Percentiles rank a stretch among this genome's conserved stretches.
These are phyloP conservation scores for Dilophus febrilis DNA, from an alignment of 2,888 invertebrate genomes.

Conservation along the genomic window DNA sequence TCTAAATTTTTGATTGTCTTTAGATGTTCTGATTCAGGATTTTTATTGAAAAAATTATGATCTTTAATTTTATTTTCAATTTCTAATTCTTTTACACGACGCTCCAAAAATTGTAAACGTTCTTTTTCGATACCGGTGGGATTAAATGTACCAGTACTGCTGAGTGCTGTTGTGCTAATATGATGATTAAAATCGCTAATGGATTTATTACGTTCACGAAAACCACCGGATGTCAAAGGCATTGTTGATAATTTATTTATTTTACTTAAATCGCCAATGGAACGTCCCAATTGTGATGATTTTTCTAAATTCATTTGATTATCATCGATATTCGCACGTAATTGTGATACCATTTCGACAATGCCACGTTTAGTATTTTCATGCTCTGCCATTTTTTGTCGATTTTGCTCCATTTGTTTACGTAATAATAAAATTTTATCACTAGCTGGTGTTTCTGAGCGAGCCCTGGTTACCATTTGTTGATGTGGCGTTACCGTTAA, in stretches of 20 bases:
- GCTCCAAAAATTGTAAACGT: constrained; percentile 23
- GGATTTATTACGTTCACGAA: background rate
- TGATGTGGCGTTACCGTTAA: background rate
- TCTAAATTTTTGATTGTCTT: constrained; percentile 14
- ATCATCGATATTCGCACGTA: constrained; percentile 36
- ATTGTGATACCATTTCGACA: constrained; percentile 34
- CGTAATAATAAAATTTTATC: constrained; percentile 35
- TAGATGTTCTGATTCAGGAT: constrained; percentile 10
- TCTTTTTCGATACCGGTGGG: constrained; percentile 21
- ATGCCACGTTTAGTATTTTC: constrained; percentile 34
- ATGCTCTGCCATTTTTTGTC: constrained; percentile 34
- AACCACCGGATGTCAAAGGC: constrained; percentile 14
- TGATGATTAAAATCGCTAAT: constrained; percentile 1
- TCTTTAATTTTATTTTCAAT: constrained; percentile 3
- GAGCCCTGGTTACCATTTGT: background rate
- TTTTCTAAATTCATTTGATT: constrained; percentile 27
- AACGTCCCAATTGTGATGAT: constrained; percentile 24
- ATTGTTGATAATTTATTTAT: constrained; percentile 13
- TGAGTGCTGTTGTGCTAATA: constrained; percentile 11
- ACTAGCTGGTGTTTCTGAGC: constrained; percentile 28
- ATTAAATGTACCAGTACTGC: constrained; percentile 4
- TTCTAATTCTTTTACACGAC: constrained; percentile 19
- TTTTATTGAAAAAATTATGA: background rate
- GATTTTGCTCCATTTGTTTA: constrained; percentile 37
- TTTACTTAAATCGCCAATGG: constrained; percentile 25